These are phyloP conservation scores for Pangasius krempfi DNA, from an alignment of 2,797 vertebrate species.

Conservation along the genomic window DNA sequence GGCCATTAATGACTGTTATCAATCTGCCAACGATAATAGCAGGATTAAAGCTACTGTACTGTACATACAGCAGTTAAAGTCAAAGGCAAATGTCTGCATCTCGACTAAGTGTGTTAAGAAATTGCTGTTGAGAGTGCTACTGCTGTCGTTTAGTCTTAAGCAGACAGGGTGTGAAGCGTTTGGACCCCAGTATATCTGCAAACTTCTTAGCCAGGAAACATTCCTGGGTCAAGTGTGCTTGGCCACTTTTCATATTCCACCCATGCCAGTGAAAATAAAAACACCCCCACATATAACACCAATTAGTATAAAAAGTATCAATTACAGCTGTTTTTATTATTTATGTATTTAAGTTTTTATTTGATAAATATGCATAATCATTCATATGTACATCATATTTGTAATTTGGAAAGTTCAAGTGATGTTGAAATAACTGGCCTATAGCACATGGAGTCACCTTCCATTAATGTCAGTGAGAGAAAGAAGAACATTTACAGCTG, in stretches of 20 bases:
- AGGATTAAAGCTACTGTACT: conserved; percentile 26
- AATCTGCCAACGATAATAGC: conserved; percentile 22
- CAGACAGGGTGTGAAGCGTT: conserved; percentile 3
- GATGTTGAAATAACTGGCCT: conserved; percentile 8
- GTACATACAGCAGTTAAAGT: conserved; percentile 22
- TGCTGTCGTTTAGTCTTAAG: conserved; percentile 33
- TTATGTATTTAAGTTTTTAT: conserved; percentile 21
- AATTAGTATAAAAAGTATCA: background rate
- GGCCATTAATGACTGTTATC: conserved; percentile 29
- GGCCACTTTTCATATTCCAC: conserved; percentile 24
- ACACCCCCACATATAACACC: conserved; percentile 28
- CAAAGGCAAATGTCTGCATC: conserved; percentile 17
- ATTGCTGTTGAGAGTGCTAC: conserved; percentile 38
- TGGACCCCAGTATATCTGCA: conserved; percentile 3
- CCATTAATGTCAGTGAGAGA: background rate
- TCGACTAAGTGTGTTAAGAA: conserved; percentile 14
- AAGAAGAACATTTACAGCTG: conserved; percentile 51
- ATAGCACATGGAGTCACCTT: conserved; percentile 15
- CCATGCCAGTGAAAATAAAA: conserved; percentile 40
- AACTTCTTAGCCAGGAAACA: conserved; percentile 8
- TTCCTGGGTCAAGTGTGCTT: conserved; percentile 41
- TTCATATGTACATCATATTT: conserved; percentile 22
- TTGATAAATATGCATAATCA: conserved; percentile 17
- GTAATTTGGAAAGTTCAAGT: conserved; percentile 10
- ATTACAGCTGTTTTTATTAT: conserved; percentile 6